Conservation (phyloP, 2,113 vertebrate species). For the Amphiprion percula region DNA sequence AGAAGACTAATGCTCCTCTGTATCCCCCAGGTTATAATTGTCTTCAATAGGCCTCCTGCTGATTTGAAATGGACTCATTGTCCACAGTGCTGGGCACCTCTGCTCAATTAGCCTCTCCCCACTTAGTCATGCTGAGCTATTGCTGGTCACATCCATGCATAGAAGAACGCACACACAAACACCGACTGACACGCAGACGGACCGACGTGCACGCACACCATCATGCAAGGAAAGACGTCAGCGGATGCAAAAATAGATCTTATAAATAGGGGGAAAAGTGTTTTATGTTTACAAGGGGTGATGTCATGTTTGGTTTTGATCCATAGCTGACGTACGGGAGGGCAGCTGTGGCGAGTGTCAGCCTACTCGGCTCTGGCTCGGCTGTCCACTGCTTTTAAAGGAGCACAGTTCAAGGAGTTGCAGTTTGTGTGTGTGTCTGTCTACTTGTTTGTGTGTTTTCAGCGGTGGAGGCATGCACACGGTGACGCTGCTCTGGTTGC, state of each 20-base stretch:
- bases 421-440: slow-evolving; percentile 26
- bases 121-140: slow-evolving; percentile 58
- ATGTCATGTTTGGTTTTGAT: slow-evolving; percentile 78
- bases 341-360: slow-evolving; percentile 62
- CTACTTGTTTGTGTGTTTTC: slow-evolving; percentile 59
- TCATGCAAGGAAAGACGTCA: slow-evolving; percentile 56
- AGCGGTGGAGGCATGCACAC: slow-evolving; percentile 71
- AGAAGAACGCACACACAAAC: not conserved
- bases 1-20: slow-evolving; percentile 60
- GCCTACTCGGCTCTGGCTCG: slow-evolving; percentile 49
- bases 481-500: slow-evolving; percentile 79
- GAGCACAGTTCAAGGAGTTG: slow-evolving; percentile 57
- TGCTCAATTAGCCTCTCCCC: slow-evolving; percentile 65
- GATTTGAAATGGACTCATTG: slow-evolving; percentile 72
- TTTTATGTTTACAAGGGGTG: slow-evolving; percentile 72
- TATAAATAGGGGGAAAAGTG: slow-evolving; percentile 54
- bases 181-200: not conserved
- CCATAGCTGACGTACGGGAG: slow-evolving; percentile 63
- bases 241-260: slow-evolving; percentile 74
- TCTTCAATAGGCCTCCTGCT: slow-evolving; percentile 74
- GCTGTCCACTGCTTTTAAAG: slow-evolving; percentile 45
- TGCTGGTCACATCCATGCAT: slow-evolving; percentile 35
- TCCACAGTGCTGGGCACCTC: slow-evolving; percentile 71
- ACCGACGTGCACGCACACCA: not conserved
- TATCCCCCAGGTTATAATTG: slow-evolving; percentile 74